Evolutionary conservation across 2,113 vertebrate species (phyloP).

Genomic region (Dipodomys stephensi): DNA sequence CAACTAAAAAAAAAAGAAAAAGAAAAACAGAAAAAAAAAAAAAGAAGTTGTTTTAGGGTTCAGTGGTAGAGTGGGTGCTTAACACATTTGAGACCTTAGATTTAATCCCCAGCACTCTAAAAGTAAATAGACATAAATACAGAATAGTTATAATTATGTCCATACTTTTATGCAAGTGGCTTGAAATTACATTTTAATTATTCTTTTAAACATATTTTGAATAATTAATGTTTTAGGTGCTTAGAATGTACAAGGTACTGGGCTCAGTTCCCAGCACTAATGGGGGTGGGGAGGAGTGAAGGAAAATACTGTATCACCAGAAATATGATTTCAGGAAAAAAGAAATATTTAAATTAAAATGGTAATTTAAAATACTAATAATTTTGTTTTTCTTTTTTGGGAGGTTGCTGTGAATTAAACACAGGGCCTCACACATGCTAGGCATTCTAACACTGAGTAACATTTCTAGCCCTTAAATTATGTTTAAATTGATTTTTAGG

Average conservation of each 20-base stretch:
- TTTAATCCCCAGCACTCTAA: background rate
- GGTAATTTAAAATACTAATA: constrained; percentile 9
- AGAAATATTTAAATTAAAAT: constrained; percentile 23
- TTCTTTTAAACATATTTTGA: constrained; percentile 7
- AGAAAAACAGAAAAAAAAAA: no score
- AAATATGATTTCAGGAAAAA: constrained; percentile 54
- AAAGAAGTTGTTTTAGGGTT: background rate
- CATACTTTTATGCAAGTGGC: background rate
- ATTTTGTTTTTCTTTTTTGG: background rate
- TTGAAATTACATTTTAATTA: constrained; percentile 12
- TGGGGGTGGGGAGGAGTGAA: no score
- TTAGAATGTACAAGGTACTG: background rate
- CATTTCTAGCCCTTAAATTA: background rate
- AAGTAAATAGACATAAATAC: background rate
- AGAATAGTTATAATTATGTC: background rate
- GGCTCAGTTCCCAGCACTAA: background rate
- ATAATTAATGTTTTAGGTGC: no score
- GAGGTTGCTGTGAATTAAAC: background rate
- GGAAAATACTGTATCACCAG: background rate
- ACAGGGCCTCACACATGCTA: background rate
- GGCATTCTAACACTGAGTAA: background rate
- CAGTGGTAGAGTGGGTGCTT: background rate
- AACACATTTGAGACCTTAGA: background rate
- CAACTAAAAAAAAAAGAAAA: no score
- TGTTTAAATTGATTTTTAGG: constrained; percentile 40